Evolutionary conservation across 2,888 invertebrate genomes (phyloP).

Genomic region (Diarsia rubi): DNA sequence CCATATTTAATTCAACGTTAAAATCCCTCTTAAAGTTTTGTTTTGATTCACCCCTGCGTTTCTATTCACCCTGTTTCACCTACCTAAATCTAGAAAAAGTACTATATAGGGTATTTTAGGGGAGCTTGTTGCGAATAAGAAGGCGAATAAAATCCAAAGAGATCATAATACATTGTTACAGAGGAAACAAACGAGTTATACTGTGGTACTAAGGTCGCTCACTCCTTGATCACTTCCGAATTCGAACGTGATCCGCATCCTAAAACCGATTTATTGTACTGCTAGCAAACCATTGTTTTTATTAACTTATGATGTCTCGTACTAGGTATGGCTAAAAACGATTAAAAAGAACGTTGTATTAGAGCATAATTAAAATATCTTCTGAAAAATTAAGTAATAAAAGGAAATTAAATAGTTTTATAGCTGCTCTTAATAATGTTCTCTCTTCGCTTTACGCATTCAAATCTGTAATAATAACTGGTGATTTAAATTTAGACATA

Average conservation of each 20-base stretch:
- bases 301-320: slow-evolving; percentile 19
- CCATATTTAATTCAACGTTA: no score
- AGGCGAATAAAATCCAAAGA: no score
- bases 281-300: slow-evolving; percentile 45
- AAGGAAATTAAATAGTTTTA: no score
- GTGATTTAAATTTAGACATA: no score
- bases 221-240: slow-evolving; percentile 69
- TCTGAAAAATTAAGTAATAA: neutral
- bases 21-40: no score
- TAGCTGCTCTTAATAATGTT: no score
- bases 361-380: slow-evolving; percentile 21
- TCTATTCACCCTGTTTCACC: no score
- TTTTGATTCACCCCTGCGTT: no score
- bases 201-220: slow-evolving; percentile 62
- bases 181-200: slow-evolving; percentile 51
- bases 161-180: slow-evolving; percentile 27
- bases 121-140: no score
- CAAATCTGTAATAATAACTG: no score
- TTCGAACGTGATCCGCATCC: slow-evolving; percentile 64
- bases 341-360: slow-evolving; percentile 48
- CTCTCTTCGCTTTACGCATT: no score
- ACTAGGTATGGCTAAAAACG: slow-evolving; percentile 13
- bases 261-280: slow-evolving; percentile 64
- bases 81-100: neutral
- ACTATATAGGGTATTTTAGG: slow-evolving; percentile 27